A percentile compares a stretch with the other conserved stretches of the same genome.
These are phyloP conservation scores for Oscheius sp. DNA, from an alignment of 2,888 invertebrate species.

Conservation along the genomic window DNA sequence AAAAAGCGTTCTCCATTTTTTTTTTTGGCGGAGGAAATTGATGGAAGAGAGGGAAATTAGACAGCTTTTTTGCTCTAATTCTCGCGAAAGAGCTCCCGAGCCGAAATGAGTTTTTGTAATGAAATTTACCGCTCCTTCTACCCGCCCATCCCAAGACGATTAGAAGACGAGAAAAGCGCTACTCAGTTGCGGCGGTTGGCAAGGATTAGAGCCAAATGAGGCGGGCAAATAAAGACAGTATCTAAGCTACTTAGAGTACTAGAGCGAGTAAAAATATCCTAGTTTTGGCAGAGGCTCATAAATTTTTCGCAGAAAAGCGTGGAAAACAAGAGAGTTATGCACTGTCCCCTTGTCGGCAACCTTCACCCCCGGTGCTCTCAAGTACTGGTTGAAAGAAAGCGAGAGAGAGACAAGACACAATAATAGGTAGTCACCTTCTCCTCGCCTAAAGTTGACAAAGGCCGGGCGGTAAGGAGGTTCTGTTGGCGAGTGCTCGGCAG, in stretches of 20 bases:
- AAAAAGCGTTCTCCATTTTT: background rate
- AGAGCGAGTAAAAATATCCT: no score
- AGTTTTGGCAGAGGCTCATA: no score
- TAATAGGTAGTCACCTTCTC: background rate
- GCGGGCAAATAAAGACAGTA: background rate
- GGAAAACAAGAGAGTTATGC: background rate
- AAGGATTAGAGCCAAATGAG: background rate
- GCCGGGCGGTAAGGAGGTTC: background rate
- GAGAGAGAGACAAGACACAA: no score
- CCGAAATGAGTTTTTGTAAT: background rate
- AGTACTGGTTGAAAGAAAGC: no score
- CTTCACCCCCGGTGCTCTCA: no score
- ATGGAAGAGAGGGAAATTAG: background rate
- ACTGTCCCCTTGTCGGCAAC: no score
- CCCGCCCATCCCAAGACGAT: no score
- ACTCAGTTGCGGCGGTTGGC: background rate
- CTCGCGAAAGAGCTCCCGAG: no score
- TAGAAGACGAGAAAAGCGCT: no score
- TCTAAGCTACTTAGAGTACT: no score
- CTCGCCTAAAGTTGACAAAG: slow-evolving; percentile 1
- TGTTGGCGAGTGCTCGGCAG: slow-evolving; percentile 1
- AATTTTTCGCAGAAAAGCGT: background rate
- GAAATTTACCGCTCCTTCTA: background rate
- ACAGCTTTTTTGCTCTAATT: background rate
- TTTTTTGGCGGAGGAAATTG: background rate